Conservation (phyloP, 2,113 vertebrate species). For the Rattus norvegicus region DNA sequence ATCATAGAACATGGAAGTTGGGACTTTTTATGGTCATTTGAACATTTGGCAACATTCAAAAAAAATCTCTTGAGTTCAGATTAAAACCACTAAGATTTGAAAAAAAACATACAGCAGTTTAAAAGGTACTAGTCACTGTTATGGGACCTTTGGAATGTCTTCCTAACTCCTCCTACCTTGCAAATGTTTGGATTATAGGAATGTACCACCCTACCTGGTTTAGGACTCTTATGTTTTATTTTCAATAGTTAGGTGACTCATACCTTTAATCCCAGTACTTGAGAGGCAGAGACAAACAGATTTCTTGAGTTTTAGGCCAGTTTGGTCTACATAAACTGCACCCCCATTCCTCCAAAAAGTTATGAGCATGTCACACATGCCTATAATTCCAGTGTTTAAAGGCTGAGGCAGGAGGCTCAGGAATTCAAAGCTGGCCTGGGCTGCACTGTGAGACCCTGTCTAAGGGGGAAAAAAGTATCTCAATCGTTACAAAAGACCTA, state of each 20-base stretch:
- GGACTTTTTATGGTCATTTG: not conserved
- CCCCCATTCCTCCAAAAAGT: not conserved
- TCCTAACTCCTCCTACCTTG: no score
- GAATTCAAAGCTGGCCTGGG: not conserved
- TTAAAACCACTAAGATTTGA: not conserved
- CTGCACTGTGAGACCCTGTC: not conserved
- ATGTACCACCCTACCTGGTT: not conserved
- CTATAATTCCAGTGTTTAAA: not conserved
- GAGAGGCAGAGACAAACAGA: not conserved
- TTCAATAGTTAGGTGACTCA: not conserved
- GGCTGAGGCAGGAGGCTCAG: not conserved
- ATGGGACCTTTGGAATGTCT: not conserved
- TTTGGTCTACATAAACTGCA: not conserved
- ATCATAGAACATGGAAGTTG: conserved; percentile 34
- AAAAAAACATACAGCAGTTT: not conserved
- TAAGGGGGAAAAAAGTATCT: not conserved
- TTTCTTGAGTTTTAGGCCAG: not conserved
- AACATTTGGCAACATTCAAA: not conserved
- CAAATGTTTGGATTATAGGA: not conserved
- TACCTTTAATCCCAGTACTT: not conserved
- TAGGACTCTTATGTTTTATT: not conserved
- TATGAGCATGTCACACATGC: not conserved
- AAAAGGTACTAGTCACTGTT: not conserved
- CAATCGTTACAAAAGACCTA: not conserved
- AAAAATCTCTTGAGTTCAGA: not conserved